phyloP scores from a whole-genome alignment of 2,113 vertebrate species.

The Onychorhynchus coronatus region DNA sequence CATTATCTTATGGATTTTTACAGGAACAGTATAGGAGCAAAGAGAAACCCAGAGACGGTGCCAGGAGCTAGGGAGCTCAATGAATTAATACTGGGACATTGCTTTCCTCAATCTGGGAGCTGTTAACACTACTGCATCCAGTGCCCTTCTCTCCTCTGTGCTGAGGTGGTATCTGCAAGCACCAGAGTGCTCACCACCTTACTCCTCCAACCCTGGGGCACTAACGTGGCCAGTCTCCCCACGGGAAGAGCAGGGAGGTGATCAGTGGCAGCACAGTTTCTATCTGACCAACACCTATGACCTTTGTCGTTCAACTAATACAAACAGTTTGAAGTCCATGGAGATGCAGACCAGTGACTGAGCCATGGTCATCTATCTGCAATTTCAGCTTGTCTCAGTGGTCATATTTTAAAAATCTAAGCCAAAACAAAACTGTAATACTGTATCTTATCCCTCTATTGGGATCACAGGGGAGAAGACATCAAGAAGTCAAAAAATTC shows the following conservation, averaged over 20 bases:
- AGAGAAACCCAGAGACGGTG: background rate
- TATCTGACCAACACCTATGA: background rate
- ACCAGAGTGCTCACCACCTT: background rate
- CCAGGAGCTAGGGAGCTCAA: background rate
- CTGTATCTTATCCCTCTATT: background rate
- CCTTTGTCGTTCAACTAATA: background rate
- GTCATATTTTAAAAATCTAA: background rate
- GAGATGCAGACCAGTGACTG: background rate
- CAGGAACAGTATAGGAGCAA: background rate
- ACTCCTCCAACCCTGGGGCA: background rate
- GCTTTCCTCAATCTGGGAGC: background rate
- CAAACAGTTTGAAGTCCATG: background rate
- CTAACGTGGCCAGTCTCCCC: rapidly evolving
- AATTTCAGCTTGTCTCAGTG: background rate
- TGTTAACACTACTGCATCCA: background rate
- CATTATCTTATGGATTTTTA: background rate
- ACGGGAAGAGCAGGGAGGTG: background rate
- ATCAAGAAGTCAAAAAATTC: background rate
- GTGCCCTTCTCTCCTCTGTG: background rate
- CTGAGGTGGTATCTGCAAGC: background rate
- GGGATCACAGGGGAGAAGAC: background rate
- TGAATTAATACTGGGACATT: background rate
- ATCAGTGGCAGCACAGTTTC: background rate
- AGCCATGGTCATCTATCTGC: background rate
- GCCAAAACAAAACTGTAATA: background rate